phyloP scores from a whole-genome alignment of 1,140 invertebrate species.

The Platorchestia sp. region DNA sequence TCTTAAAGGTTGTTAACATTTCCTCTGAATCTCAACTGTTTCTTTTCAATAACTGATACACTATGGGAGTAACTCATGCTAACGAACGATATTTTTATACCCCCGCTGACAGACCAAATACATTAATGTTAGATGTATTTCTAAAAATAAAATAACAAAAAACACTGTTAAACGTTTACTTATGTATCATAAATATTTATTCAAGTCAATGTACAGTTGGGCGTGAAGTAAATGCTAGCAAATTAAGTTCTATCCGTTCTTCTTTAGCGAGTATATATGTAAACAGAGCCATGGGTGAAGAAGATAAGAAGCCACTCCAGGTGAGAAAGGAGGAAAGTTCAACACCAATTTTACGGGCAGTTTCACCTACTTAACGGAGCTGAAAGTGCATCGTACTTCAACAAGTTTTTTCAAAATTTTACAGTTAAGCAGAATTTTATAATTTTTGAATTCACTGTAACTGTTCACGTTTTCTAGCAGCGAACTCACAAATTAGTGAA shows the following conservation, averaged over 20 bases:
- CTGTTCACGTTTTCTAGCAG: background rate
- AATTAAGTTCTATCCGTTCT: background rate
- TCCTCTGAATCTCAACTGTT: background rate
- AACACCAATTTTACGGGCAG: background rate
- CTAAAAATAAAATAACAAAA: background rate
- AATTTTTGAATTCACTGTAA: background rate
- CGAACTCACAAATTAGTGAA: background rate
- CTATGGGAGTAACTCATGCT: background rate
- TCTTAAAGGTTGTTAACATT: background rate
- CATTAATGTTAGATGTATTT: conserved; percentile 36
- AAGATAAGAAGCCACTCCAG: background rate
- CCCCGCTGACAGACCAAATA: conserved; percentile 19
- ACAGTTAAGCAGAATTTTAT: background rate
- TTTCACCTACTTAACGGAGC: background rate
- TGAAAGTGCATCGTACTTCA: background rate
- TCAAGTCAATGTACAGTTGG: background rate
- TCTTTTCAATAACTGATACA: background rate
- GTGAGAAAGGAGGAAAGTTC: background rate
- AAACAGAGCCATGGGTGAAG: background rate
- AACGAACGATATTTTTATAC: conserved; percentile 12
- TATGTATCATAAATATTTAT: background rate
- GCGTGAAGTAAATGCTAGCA: background rate
- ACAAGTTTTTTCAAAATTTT: background rate
- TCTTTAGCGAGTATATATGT: background rate
- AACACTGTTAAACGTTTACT: background rate